Percentiles rank a stretch among this genome's conserved stretches.
Evolutionary conservation across 2,888 invertebrate species (phyloP).

Genomic region (Sicus ferrugineus): DNA sequence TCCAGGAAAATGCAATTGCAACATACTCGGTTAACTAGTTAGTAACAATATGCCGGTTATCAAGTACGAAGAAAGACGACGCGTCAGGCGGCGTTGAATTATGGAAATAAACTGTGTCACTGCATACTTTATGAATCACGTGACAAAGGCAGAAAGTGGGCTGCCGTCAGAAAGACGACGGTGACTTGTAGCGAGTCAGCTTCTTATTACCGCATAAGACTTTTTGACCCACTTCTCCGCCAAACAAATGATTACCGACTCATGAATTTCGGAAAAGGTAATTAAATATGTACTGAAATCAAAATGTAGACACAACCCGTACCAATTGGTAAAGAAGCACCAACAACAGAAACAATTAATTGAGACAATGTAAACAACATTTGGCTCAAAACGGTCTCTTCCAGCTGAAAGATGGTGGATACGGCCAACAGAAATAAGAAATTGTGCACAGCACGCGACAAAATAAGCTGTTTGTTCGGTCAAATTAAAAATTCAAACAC

Average conservation of each 20-base stretch:
- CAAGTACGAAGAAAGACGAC: neutral
- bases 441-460: neutral
- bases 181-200: neutral
- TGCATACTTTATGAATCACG: conserved; percentile 18
- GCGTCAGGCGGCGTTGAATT: neutral
- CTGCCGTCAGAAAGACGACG: neutral
- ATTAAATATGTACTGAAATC: too few species aligned
- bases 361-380: too few species aligned
- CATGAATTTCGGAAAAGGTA: too few species aligned
- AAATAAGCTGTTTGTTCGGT: neutral
- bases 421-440: too few species aligned
- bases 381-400: too few species aligned
- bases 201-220: neutral
- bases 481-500: neutral
- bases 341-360: too few species aligned
- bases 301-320: too few species aligned
- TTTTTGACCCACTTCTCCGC: too few species aligned
- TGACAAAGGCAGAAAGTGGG: neutral
- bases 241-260: too few species aligned
- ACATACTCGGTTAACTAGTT: neutral
- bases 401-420: conserved; percentile 4
- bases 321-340: too few species aligned
- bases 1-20: neutral
- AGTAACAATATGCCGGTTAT: neutral
- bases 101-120: conserved; percentile 20